Evolutionary conservation across 2,113 vertebrate species (phyloP), one percentile per base, ranked within the genome.

Genomic region (Climacteris rufus): DNA sequence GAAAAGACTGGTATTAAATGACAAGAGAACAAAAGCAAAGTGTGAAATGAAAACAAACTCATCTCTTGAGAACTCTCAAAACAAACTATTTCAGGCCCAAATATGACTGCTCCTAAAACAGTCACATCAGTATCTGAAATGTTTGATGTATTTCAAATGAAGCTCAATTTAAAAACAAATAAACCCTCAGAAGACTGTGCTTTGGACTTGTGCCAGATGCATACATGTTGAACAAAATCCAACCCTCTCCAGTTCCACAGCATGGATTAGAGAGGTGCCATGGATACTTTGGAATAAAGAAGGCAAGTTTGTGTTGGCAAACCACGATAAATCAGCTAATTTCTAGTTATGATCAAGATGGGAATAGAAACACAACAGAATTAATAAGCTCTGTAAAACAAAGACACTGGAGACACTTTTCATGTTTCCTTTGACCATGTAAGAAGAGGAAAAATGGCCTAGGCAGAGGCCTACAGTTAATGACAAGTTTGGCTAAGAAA

Each of bases 11-110:
- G 76, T 90, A 94, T 93, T 92, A 91, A 87, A 92, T 95, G 86
- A 93, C 76, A 69, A 82, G 86, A 80, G 96, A 96, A 96, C 92
- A 94, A 95, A 97, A 95, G 95, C 88, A 95, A 94, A 93, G 96
- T 91, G 86, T 64, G 89, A 94, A 96, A 94, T 44, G 63, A 96
- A 96, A 97, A 88, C 83, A 96, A 95, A 81, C 20, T 13, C 40
- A n/a, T 89, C 61, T 92, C 95, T 87, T 93, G 93, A 96, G 91
- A 96, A 89, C 42, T 86, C 66, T 79, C 61, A 78, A 90, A 95
- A 92, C 39, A 86, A 95, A 27, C 77, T 64, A 82, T 76, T 96
- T 75, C 24, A 2, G 97, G 90, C 84, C 91, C 78, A 89, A 93
- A 63, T 80, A 76, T 11, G 68, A 84, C 45, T 77, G 71, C 80